Evolutionary conservation across 2,888 invertebrate genomes (phyloP), one percentile per base, ranked within the genome.

Genomic region (Drosophila nr. perissopoda): DNA sequence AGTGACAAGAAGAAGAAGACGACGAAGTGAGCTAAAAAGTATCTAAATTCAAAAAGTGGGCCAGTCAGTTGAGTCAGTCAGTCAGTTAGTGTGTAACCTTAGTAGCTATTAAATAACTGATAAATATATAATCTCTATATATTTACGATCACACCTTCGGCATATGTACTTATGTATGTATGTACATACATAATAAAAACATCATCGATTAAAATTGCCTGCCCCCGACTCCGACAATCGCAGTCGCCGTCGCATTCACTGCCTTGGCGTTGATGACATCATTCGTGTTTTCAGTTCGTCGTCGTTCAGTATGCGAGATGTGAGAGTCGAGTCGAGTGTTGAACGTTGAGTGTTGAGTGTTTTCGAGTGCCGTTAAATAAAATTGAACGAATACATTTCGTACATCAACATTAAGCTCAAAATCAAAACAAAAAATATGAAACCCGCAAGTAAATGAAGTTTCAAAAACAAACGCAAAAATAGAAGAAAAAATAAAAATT

Each of bases 131-230:
- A 67, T 70, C 38, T 49, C 51, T 64, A 52, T 66, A 58, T 66
- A 79, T 72, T 56, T 33, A 57, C 42, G 66, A 56, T 68, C 67
- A 49, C 56, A 56, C 34, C 53, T 40, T 56, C 51, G 51, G 59
- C 13, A 25, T 36, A 59, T 42, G 57, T 64, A 65, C 38, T 36
- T 60, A 52, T 46, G 42, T 51, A 53, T 53, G 48, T 60, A 56
- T 29, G 34, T 48, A 46, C 36, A 57, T 57, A 66, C 73, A 69
- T 83, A 79, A 83, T 78, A 82, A 84, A 83, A 87, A 87, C 87
- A 85, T 85, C 88, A 85, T 88, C 88, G 85, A 88, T 85, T 85
- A 82, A 86, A 86, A 85, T 88, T 85, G 86, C 71, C 79, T 77
- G 73, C 82, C 76, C 74, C 73, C 79, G 64, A 70, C 78, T 69